A percentile compares a stretch with the other conserved stretches of the same genome.
Evolutionary conservation across 1,140 invertebrate genomes (phyloP).

Genomic region (Drosophila mauritiana): DNA sequence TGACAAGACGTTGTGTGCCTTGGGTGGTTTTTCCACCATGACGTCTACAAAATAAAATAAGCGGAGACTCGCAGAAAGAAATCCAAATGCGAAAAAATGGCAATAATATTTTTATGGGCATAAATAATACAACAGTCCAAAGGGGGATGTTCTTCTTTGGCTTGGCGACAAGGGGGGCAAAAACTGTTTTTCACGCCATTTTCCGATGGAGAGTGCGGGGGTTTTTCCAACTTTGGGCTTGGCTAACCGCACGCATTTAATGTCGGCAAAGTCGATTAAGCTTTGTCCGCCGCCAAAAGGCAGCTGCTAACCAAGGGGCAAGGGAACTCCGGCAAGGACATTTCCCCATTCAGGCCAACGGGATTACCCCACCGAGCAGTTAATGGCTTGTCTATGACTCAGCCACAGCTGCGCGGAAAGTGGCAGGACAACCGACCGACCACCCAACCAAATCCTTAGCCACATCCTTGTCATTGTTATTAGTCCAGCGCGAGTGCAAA

Average conservation of each 20-base stretch:
- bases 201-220: constrained; percentile 12
- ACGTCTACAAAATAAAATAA: neutral
- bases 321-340: neutral
- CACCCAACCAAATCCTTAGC: neutral
- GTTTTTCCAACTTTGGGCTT: constrained; percentile 5
- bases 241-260: constrained; percentile 77
- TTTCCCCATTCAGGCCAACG: neutral
- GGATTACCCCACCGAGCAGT: constrained; percentile 19
- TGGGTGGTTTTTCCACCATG: constrained; percentile 16
- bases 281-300: constrained; percentile 43
- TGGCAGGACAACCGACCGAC: neutral
- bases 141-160: constrained; percentile 10
- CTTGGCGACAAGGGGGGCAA: neutral
- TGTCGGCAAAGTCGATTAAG: constrained; percentile 80
- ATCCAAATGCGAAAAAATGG: constrained; percentile 82
- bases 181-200: constrained; percentile 75
- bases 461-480: constrained; percentile 57
- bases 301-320: constrained; percentile 38
- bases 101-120: constrained; percentile 83
- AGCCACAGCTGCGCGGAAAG: constrained; percentile 37
- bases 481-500: constrained; percentile 54
- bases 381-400: constrained; percentile 55
- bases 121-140: constrained; percentile 72
- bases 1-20: constrained; percentile 62
- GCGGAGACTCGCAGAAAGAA: constrained; percentile 35